Evolutionary conservation across 1,140 invertebrate genomes (phyloP).

Genomic region (Contarinia nasturtii): DNA sequence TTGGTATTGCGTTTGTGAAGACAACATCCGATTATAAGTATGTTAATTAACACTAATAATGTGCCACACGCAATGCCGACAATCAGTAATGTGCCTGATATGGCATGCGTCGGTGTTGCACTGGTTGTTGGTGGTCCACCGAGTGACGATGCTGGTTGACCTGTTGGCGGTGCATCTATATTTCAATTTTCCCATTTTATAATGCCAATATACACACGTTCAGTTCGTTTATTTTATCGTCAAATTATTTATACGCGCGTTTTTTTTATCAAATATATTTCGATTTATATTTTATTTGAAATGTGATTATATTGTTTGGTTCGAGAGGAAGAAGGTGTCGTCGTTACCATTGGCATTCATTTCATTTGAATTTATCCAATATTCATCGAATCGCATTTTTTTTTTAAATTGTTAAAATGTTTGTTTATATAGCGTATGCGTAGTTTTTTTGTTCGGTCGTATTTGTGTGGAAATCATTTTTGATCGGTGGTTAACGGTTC

Average conservation of each 20-base stretch:
- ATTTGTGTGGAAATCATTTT: too few relatives aligned
- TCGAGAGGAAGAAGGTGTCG: too few relatives aligned
- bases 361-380: too few relatives aligned
- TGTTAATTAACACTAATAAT: slow-evolving; percentile 54
- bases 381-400: too few relatives aligned
- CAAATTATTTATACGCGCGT: not conserved
- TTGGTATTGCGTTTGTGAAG: slow-evolving; percentile 56
- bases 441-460: too few relatives aligned
- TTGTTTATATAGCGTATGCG: too few relatives aligned
- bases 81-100: slow-evolving; percentile 48
- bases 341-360: too few relatives aligned
- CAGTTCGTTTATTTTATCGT: not conserved
- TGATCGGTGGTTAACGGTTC: too few relatives aligned
- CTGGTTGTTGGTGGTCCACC: slow-evolving; percentile 20
- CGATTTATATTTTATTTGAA: not conserved
- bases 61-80: slow-evolving; percentile 52
- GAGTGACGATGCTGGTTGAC: slow-evolving; percentile 28
- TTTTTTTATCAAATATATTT: not conserved
- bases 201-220: not conserved
- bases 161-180: slow-evolving; percentile 18
- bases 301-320: not conserved
- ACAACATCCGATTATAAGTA: slow-evolving; percentile 73
- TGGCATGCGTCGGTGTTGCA: slow-evolving; percentile 23
- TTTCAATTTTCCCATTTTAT: not conserved
- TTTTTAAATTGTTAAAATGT: too few relatives aligned